phyloP scores from a whole-genome alignment of 2,113 vertebrate genomes.

The Nanorana parkeri region DNA sequence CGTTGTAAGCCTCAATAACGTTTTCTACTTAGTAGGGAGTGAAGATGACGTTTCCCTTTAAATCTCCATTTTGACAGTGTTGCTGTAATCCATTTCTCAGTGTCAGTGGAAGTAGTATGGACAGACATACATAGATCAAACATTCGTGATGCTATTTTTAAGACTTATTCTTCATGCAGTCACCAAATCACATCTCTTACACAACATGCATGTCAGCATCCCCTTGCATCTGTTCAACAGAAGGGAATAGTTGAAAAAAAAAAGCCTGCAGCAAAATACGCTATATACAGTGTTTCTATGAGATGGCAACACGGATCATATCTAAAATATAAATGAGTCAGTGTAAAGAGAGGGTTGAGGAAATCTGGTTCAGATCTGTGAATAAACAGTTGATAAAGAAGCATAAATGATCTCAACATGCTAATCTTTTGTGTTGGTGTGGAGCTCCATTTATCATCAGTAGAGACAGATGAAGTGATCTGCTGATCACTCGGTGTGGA shows the following conservation, averaged over 20 bases:
- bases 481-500: too few relatives aligned
- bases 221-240: slow-evolving; percentile 28
- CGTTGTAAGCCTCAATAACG: too few relatives aligned
- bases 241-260: not conserved
- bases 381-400: too few relatives aligned
- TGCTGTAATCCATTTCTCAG: not conserved
- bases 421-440: not conserved
- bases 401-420: too few relatives aligned
- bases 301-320: not conserved
- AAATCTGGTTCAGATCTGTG: not conserved
- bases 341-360: not conserved
- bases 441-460: not conserved
- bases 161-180: not conserved
- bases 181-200: slow-evolving; percentile 11
- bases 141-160: slow-evolving; percentile 11
- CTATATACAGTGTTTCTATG: not conserved
- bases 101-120: not conserved
- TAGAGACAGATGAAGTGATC: too few relatives aligned
- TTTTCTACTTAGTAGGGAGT: too few relatives aligned
- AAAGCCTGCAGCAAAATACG: slow-evolving; percentile 23
- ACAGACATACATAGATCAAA: not conserved
- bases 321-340: slow-evolving; percentile 6
- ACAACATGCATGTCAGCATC: slow-evolving; percentile 13
- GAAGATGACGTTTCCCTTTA: too few relatives aligned
- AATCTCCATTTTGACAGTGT: too few relatives aligned